A percentile compares a stretch with the other conserved stretches of the same genome.
These are phyloP conservation scores for Poecilus cupreus DNA, from an alignment of 2,888 invertebrate genomes.

Conservation along the genomic window DNA sequence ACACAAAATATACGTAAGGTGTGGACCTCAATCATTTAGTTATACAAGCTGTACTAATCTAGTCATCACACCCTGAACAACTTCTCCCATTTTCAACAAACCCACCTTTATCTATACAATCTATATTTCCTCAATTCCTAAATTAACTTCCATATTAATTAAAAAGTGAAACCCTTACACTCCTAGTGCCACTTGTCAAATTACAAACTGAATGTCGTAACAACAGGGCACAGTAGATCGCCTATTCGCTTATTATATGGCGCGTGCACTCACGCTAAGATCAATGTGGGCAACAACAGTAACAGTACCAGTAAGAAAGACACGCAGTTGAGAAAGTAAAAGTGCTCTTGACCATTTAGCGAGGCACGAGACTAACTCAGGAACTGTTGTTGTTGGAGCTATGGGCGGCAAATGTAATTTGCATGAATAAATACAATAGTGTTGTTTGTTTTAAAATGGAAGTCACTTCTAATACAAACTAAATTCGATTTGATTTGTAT, in stretches of 20 bases:
- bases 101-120: not conserved
- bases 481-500: not conserved
- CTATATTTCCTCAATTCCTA: not conserved
- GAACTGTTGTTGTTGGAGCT: not conserved
- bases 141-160: not conserved
- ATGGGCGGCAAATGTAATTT: not conserved
- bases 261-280: constrained; percentile 1
- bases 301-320: not conserved
- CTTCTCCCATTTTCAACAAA: not conserved
- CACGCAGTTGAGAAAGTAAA: constrained; percentile 25
- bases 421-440: not conserved
- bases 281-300: not conserved
- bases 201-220: constrained; percentile 8
- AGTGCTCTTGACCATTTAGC: constrained; percentile 35
- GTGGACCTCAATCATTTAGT: too few relatives aligned
- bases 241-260: not conserved
- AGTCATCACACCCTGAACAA: too few relatives aligned
- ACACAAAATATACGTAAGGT: too few relatives aligned
- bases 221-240: not conserved
- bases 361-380: not conserved
- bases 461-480: too few relatives aligned
- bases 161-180: not conserved
- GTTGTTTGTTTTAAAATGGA: too few relatives aligned
- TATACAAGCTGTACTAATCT: too few relatives aligned
- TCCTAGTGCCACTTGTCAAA: too few relatives aligned